Evolutionary conservation across 2,113 vertebrate species (phyloP), one percentile per base, ranked within the genome.

Genomic region (Hypomesus transpacificus): DNA sequence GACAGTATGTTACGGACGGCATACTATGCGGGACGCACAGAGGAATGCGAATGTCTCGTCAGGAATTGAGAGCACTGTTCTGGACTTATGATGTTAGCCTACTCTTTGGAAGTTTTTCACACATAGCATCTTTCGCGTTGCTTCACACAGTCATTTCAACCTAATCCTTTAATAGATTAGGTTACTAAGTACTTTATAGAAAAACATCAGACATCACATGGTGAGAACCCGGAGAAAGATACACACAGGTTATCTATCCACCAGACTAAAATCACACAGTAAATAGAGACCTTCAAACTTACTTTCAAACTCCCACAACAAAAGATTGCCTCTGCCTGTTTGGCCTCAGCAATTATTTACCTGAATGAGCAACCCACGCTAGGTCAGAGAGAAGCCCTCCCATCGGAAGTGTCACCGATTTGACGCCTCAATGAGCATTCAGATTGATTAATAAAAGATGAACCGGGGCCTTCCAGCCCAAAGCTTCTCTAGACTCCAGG

Each of bases 401-500:
- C 1, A n/a, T 18, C 2, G 16, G 18, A 16, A 31, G 73, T 66
- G 24, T 50, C 60, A 66, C 59, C 66, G 67, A 63, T 61, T 22
- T 54, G n/a, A 4, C 64, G 68, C 81, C 69, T 22, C 62, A 56
- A 69, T 79, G 69, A n/a, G 73, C 56, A 73, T 8, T 68, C 26
- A 68, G 65, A 57, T 46, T 39, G 72, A 75, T 75, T n/a, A 79
- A 79, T 77, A 75, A 82, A 75, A 71, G 51, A 82, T 66, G 74
- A 75, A 31, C 13, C 53, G 21, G 50, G 75, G 56, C n/a, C 66
- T 59, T 9, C 57, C 8, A 59, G 20, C 73, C 74, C 71, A 34
- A 75, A 77, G 84, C 76, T 77, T 20, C 21, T 59, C 11, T 8
- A 20, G 66, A 26, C 64, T 52, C 63, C 73, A 8, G n/a, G 18